Base-by-base conservation (phyloP, 2,113 vertebrate genomes). In the Rutilus rutilus region DNA sequence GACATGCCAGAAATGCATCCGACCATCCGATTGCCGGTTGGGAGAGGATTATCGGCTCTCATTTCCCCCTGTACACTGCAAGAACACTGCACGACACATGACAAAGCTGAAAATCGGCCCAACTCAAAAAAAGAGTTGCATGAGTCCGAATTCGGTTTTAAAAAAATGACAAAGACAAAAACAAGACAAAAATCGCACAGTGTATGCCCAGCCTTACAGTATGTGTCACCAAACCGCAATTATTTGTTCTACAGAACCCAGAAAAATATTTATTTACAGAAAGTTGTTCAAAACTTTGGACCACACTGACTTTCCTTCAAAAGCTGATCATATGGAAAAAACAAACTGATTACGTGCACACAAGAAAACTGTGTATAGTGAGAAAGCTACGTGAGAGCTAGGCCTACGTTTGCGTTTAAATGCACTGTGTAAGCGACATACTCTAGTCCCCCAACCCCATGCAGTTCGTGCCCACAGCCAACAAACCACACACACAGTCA, bases 401-500 rank as follows among this genome's bases (percentile, higher is more conserved):
- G 15, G 42, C 42, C 17, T 64, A 2, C 54, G 45, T 77, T 77
- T 77, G 74, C 7, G 2, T 30, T 30, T 52, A 47, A 77, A 54
- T 77, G 15, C 45, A 50, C n/a, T 27, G 25, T 76, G 74, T 77
- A 33, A 23, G 75, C 11, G 6, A 75, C 14, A 30, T 21, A 76
- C 25, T 50, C n/a, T 65, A 39, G 12, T 76, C 25, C 3, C 6
- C 17, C 8, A 30, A 8, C 7, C 17, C 75, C 17, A 54, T 8
- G 6, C 50, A 77, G 19, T 30, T 30, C 47, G 2, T 30, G 8
- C 45, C 45, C 14, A 52, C 73, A 76, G 25, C 27, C 50, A 59
- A 80, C 74, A 69, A 14, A n/a, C 64, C 82, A 76, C 33, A 75
- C 77, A 59, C 74, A 80, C 36, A 71, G 54, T 65, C 6, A 80